Percentiles rank a stretch among this genome's conserved stretches.
Evolutionary conservation across 2,888 invertebrate species (phyloP).

Genomic region (Agrochola lychnidis): DNA sequence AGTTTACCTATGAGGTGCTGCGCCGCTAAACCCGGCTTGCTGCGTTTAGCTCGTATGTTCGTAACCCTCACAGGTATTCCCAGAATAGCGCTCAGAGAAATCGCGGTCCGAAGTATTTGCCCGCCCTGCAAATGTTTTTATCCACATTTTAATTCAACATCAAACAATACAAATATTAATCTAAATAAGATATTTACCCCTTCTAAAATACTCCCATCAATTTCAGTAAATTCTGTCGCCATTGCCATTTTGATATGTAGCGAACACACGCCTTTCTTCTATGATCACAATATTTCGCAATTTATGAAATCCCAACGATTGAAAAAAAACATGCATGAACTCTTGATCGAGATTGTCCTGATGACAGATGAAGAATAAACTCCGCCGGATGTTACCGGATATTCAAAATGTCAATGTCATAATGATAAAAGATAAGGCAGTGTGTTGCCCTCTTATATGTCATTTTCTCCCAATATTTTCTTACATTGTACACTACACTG

Average conservation of each 20-base stretch:
- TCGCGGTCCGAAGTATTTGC: conserved; percentile 96
- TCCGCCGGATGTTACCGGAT: conserved; percentile 12
- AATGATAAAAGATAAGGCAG: neutral
- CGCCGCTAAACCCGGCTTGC: conserved; percentile 95
- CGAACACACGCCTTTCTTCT: neutral
- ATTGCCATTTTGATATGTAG: conserved; percentile 73
- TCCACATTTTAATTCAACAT: conserved; percentile 17
- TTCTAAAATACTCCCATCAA: conserved; percentile 95
- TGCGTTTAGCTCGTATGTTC: conserved; percentile 95
- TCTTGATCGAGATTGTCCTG: neutral
- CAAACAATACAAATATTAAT: neutral
- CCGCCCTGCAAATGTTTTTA: conserved; percentile 93
- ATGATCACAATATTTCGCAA: conserved; percentile 26
- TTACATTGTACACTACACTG: too few species aligned
- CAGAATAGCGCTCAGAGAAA: conserved; percentile 94
- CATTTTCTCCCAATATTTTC: neutral
- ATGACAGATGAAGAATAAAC: conserved; percentile 1
- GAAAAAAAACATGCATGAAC: conserved; percentile 5
- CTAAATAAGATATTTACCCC: conserved; percentile 90
- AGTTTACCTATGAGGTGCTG: conserved; percentile 94
- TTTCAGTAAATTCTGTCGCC: conserved; percentile 87
- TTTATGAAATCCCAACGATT: neutral
- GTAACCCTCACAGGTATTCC: conserved; percentile 93
- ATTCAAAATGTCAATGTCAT: conserved; percentile 41
- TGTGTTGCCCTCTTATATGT: neutral